A percentile compares a stretch with the other conserved stretches of the same genome.
Evolutionary conservation across 2,113 vertebrate genomes (phyloP).

Genomic region (Chunga burmeisteri): DNA sequence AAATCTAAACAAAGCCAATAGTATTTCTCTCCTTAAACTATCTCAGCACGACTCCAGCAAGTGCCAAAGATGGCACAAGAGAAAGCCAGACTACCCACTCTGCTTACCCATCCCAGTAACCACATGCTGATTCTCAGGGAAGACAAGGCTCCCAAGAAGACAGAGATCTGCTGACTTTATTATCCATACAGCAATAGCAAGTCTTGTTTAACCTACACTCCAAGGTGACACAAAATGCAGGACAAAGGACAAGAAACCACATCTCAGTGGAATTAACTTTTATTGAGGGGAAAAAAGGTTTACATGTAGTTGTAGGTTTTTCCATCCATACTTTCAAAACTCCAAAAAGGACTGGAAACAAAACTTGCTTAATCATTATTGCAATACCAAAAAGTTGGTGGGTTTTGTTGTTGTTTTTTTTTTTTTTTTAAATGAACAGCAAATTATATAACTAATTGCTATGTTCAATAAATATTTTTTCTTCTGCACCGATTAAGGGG

Average conservation of each 20-base stretch:
- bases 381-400: conserved; percentile 38
- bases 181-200: not conserved
- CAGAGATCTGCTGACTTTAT: not conserved
- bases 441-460: conserved; percentile 74
- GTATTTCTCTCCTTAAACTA: not conserved
- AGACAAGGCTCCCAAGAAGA: not conserved
- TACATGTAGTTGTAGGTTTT: conserved; percentile 34
- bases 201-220: not conserved
- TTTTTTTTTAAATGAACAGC: conserved; percentile 36
- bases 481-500: conserved; percentile 61
- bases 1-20: not conserved
- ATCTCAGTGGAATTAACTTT: conserved; percentile 73
- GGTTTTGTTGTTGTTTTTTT: not conserved
- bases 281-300: conserved; percentile 60
- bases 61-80: not conserved
- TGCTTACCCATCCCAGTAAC: not conserved
- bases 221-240: not conserved
- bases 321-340: conserved; percentile 30
- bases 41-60: not conserved
- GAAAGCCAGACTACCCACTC: not conserved
- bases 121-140: accelerated
- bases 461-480: conserved; percentile 69
- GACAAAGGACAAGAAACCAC: not conserved
- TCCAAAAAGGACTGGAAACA: conserved; percentile 54
- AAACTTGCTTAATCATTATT: conserved; percentile 51